Evolutionary conservation across 2,888 invertebrate genomes (phyloP).

Genomic region (Prosopocoilus inquinatus): DNA sequence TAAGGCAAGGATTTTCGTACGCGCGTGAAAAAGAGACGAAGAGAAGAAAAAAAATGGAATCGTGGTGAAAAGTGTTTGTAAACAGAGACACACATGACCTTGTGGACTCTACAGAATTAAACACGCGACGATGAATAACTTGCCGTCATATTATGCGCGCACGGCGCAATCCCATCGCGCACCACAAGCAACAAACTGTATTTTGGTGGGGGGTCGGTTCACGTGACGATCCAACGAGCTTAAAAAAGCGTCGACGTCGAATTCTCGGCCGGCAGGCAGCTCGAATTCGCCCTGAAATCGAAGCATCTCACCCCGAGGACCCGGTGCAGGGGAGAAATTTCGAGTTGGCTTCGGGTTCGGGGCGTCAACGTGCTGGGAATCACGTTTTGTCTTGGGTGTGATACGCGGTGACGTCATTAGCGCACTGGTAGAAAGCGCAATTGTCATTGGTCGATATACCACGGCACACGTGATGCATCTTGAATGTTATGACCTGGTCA

Average conservation of each 20-base stretch:
- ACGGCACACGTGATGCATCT: slow-evolving; percentile 35
- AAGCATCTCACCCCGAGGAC: background rate
- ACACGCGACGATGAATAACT: background rate
- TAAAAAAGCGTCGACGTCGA: background rate
- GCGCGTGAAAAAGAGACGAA: no score
- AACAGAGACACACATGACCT: background rate
- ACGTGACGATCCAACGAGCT: slow-evolving; percentile 5
- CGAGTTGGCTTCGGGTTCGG: background rate
- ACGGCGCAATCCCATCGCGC: slow-evolving; percentile 23
- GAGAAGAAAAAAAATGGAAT: no score
- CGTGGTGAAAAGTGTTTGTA: no score
- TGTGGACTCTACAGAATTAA: background rate
- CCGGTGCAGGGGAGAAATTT: background rate
- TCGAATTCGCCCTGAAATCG: background rate
- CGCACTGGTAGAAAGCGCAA: slow-evolving; percentile 37
- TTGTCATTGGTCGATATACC: slow-evolving; percentile 54
- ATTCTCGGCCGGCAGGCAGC: background rate
- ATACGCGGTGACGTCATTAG: slow-evolving; percentile 50
- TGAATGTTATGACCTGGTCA: slow-evolving; percentile 37
- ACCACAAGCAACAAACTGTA: slow-evolving; percentile 25
- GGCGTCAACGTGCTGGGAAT: background rate
- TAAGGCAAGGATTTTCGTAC: no score
- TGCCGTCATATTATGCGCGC: background rate
- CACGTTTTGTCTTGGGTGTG: slow-evolving; percentile 8
- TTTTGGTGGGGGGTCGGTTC: slow-evolving; percentile 13